Evolutionary conservation across 2,113 vertebrate genomes (phyloP), one percentile per base, ranked within the genome.

Genomic region (Trichechus manatus): DNA sequence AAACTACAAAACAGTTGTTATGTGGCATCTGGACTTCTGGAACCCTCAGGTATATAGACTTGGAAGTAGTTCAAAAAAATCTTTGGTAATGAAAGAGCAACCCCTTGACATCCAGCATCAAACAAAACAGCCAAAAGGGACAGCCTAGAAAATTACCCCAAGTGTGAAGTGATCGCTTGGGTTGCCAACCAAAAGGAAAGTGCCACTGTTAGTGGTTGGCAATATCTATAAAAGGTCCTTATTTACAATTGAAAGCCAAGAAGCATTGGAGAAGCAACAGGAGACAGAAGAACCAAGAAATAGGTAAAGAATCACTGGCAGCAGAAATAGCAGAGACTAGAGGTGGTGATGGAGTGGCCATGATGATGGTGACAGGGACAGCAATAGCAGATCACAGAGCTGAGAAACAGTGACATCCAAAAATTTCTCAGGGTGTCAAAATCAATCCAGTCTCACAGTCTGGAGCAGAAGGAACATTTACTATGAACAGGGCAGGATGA

Each of bases 131-230:
- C 64, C 77, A 75, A 87, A 92, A 87, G 3, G 13, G 39, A 63
- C 47, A 64, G 63, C 29, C 4, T 89, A n/a, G 20, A 87, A 66
- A 95, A 74, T 81, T 80, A 93, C 7, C n/a, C 39, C 29, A 83
- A 92, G 39, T 61, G 29, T 70, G 42, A 92, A 61, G 29, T 87
- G 31, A 79, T 31, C 84, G 22, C 31, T 80, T 95, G 29, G n/a
- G 39, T 36, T 87, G 39, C 64, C 39, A 92, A n/a, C 50, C 75
- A 89, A 89, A 92, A 91, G 25, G 33, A 91, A 74, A 97, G 50
- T 39, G 33, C 77, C 19, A 68, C 70, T 61, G 29, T 64, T 84
- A 77, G 91, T 36, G 90, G 63, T 22, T 50, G 63, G 29, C 6
- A 23, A 11, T 56, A 56, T 44, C 23, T 33, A 78, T 3, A 86